Base-by-base conservation (phyloP, 2,113 vertebrate genomes). In the Phrynocephalus versicolor region DNA sequence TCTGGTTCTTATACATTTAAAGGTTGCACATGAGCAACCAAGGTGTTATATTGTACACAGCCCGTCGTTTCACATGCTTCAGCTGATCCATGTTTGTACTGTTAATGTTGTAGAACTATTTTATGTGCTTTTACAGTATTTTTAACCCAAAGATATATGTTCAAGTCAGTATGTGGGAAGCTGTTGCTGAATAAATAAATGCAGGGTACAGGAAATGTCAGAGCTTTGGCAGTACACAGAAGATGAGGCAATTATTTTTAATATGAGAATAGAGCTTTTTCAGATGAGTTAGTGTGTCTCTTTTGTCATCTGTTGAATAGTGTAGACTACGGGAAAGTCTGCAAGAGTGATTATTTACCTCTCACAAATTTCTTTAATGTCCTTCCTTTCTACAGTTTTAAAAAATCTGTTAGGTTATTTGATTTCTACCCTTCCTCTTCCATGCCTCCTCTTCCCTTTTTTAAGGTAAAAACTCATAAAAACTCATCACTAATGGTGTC, bases 401-500 rank as follows among this genome's bases (percentile, higher is more conserved):
- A n/a, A n/a, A n/a, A n/a, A 69, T 51, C 8, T 51, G 15, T 19
- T 81, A 30, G 45, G 45, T 33, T 37, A 57, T 70, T 85, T 77
- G 74, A 70, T 78, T n/a, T 21, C 51, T 41, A 23, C 33, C 30
- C 51, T 77, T 39, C 33, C 73, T 30, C n/a, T 80, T 80, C 60
- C 18, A 64, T 21, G n/a, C 21, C 58, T n/a, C 33, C 30, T 64
- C 60, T 25, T 70, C 39, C 18, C 13, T 39, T 41, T 41, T 72
- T 33, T 15, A 33, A 41, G n/a, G 14, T 60, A 33, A 37, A 74
- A 30, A 19, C 23, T 5, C 3, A 1, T 10, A 51, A 51, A 5
- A 41, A 71, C 14, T n/a, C 15, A 79, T 72, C 8, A 62, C 30
- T 35, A 33, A 79, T 21, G 57, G 92, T 88, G 76, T 79, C n/a